phyloP scores from a whole-genome alignment of 2,888 invertebrate species.

The Pediacus dermestoides region DNA sequence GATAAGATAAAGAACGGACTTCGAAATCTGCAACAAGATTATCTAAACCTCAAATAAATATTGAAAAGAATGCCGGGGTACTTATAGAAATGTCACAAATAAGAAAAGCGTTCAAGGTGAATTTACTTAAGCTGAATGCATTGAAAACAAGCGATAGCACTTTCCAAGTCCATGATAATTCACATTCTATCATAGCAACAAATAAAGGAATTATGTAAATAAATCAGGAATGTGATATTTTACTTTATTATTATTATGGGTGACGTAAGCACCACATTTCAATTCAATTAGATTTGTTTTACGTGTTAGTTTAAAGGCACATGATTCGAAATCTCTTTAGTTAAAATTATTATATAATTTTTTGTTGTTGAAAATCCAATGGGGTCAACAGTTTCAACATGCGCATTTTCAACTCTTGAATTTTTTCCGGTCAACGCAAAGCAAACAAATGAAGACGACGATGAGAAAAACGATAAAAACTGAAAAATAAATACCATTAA shows the following conservation, averaged over 20 bases:
- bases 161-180: slow-evolving; percentile 6
- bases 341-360: not conserved
- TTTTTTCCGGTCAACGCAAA: slow-evolving; percentile 1
- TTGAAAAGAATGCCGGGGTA: slow-evolving; percentile 12
- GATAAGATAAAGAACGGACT: no score
- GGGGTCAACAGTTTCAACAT: not conserved
- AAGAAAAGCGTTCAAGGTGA: slow-evolving; percentile 19
- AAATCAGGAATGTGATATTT: slow-evolving; percentile 19
- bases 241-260: slow-evolving; percentile 6
- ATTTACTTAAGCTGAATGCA: slow-evolving; percentile 10
- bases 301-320: not conserved
- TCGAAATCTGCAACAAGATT: no score
- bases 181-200: slow-evolving; percentile 8
- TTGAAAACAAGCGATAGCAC: slow-evolving; percentile 8
- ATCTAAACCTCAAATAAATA: slow-evolving; percentile 2
- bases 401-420: not conserved
- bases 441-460: slow-evolving; percentile 3
- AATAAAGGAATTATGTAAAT: slow-evolving; percentile 22
- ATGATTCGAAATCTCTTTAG: slow-evolving; percentile 1
- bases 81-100: slow-evolving; percentile 14
- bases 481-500: slow-evolving; percentile 8
- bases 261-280: slow-evolving; percentile 16
- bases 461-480: slow-evolving; percentile 2
- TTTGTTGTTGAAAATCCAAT: no score
- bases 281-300: slow-evolving; percentile 2